Percentiles rank a stretch among this genome's conserved stretches.
phyloP scores from a whole-genome alignment of 2,797 vertebrate species.

The Pantherophis alleghaniensis region DNA sequence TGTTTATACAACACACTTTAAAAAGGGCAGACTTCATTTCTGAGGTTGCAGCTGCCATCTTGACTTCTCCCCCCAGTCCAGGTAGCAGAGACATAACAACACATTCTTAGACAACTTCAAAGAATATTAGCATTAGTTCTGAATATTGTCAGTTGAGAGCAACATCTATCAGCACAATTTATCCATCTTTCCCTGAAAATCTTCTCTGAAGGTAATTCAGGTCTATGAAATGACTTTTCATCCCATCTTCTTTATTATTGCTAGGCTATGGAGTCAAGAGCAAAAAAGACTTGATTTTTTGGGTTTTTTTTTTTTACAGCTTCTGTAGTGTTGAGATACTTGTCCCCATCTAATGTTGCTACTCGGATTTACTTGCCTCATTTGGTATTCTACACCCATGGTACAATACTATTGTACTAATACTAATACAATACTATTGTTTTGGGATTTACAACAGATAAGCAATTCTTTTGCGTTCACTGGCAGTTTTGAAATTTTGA shows the following conservation, averaged over 20 bases:
- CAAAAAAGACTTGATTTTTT: neutral
- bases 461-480: neutral
- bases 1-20: neutral
- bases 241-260: neutral
- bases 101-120: neutral
- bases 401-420: neutral
- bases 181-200: neutral
- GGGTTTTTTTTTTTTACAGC: neutral
- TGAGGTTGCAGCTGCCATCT: neutral
- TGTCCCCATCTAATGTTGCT: neutral
- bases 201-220: neutral
- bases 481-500: neutral
- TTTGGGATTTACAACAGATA: neutral
- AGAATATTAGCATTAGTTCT: neutral
- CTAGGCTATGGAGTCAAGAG: neutral
- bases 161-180: neutral
- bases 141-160: neutral
- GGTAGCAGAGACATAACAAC: neutral
- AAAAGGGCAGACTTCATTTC: neutral
- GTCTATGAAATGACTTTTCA: neutral
- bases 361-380: neutral
- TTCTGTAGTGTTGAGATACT: neutral
- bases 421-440: neutral
- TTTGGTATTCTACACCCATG: neutral
- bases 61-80: neutral